Evolutionary conservation across 1,140 invertebrate genomes (phyloP).

Genomic region (Solenopsis invicta): DNA sequence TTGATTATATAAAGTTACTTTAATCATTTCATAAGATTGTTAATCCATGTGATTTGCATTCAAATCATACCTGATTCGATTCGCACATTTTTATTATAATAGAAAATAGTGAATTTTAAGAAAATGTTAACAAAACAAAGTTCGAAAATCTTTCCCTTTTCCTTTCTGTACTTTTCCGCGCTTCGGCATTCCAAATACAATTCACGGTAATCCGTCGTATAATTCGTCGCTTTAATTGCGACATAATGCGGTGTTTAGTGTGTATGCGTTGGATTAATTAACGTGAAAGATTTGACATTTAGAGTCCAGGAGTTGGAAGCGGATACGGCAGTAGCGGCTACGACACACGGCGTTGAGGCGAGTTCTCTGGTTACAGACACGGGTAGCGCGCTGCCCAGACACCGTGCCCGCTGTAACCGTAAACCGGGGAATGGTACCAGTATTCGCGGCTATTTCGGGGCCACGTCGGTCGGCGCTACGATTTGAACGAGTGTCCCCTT

Average conservation of each 20-base stretch:
- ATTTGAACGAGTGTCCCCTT: constrained; percentile 75
- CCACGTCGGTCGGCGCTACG: constrained; percentile 75
- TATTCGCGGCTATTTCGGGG: constrained; percentile 77
- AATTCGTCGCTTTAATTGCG: constrained; percentile 29
- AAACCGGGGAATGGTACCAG: constrained; percentile 77
- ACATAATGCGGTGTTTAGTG: neutral
- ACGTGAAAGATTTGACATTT: constrained; percentile 54
- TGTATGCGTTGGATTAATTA: constrained; percentile 41
- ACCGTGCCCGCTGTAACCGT: constrained; percentile 77
- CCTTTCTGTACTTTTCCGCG: too few species aligned
- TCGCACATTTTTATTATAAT: too few species aligned
- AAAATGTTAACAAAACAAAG: too few species aligned
- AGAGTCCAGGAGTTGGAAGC: constrained; percentile 45
- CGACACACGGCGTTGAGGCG: constrained; percentile 59
- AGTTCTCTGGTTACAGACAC: constrained; percentile 78
- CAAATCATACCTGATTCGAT: too few species aligned
- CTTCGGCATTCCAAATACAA: too few species aligned
- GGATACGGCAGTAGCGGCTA: constrained; percentile 51
- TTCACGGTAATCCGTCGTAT: neutral
- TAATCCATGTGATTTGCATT: too few species aligned
- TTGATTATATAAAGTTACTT: too few species aligned
- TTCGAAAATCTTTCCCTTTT: too few species aligned
- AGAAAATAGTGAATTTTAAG: too few species aligned
- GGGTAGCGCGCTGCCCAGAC: constrained; percentile 75
- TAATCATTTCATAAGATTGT: too few species aligned